A percentile compares a stretch with the other conserved stretches of the same genome.
Conservation (phyloP, 2,113 vertebrate species). For the Pyxicephalus adspersus region DNA sequence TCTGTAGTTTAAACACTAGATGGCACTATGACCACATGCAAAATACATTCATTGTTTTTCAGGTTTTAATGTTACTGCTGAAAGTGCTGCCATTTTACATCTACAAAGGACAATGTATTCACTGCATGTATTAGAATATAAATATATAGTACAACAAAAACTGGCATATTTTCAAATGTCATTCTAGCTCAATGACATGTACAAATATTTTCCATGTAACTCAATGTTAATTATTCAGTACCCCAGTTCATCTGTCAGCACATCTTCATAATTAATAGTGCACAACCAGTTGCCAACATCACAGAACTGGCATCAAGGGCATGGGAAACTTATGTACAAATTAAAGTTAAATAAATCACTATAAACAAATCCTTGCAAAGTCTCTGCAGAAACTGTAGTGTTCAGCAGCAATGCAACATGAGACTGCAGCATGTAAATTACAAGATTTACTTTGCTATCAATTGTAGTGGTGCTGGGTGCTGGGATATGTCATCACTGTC, state of each 20-base stretch:
- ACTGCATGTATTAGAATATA: neutral
- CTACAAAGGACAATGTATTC: slow-evolving; percentile 5
- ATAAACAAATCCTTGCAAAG: slow-evolving; percentile 19
- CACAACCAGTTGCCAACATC: slow-evolving; percentile 36
- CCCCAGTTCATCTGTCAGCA: slow-evolving; percentile 9
- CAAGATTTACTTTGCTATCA: too few species aligned
- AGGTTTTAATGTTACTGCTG: too few species aligned
- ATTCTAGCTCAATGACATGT: neutral
- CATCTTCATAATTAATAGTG: slow-evolving; percentile 45
- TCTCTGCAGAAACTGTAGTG: slow-evolving; percentile 2
- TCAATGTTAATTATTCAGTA: neutral
- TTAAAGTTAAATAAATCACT: slow-evolving; percentile 46
- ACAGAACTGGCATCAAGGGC: slow-evolving; percentile 29
- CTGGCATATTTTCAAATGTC: slow-evolving; percentile 7
- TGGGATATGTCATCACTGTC: too few species aligned
- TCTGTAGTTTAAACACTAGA: slow-evolving; percentile 24
- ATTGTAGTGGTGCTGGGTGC: too few species aligned
- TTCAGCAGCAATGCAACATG: neutral
- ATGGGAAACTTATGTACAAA: slow-evolving; percentile 46
- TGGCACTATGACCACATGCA: slow-evolving; percentile 20
- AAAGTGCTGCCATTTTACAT: neutral
- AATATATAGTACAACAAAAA: neutral
- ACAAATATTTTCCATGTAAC: neutral
- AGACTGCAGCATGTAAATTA: neutral
- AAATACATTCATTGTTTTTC: neutral